A percentile compares a stretch with the other conserved stretches of the same genome.
phyloP scores from a whole-genome alignment of 2,888 invertebrate species.

The Brassicogethes aeneus region DNA sequence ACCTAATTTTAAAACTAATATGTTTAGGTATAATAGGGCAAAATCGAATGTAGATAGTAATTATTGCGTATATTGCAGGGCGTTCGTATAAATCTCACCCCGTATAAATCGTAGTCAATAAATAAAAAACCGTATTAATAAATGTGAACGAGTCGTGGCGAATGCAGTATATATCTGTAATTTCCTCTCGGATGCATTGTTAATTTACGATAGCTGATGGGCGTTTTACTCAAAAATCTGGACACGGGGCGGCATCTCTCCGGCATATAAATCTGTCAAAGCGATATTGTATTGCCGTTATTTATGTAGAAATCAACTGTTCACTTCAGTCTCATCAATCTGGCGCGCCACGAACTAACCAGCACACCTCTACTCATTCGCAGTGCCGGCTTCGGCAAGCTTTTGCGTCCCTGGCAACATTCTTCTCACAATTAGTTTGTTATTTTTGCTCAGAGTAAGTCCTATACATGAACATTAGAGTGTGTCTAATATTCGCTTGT shows the following conservation, averaged over 20 bases:
- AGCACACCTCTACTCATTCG: too few species aligned
- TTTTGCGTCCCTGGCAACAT: too few species aligned
- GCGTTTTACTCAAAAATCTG: slow-evolving; percentile 37
- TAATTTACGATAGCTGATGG: slow-evolving; percentile 36
- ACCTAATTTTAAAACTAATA: too few species aligned
- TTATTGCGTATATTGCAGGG: too few species aligned
- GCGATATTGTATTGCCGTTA: slow-evolving; percentile 42
- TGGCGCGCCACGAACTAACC: slow-evolving; percentile 24
- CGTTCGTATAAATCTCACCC: too few species aligned
- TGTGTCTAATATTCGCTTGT: too few species aligned
- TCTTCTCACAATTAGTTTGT: too few species aligned
- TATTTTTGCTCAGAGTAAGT: too few species aligned
- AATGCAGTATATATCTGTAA: slow-evolving; percentile 27
- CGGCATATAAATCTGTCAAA: slow-evolving; percentile 41
- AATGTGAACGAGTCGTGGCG: slow-evolving; percentile 24
- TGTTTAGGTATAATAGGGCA: too few species aligned
- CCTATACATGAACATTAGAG: too few species aligned
- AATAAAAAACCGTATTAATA: slow-evolving; percentile 14
- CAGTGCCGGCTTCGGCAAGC: too few species aligned
- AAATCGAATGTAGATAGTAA: too few species aligned
- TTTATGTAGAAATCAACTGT: slow-evolving; percentile 42
- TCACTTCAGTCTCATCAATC: slow-evolving; percentile 41
- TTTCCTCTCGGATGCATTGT: slow-evolving; percentile 28
- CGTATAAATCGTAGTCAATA: background rate
- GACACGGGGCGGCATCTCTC: slow-evolving; percentile 38